A percentile compares a stretch with the other conserved stretches of the same genome.
phyloP scores from a whole-genome alignment of 2,888 invertebrate genomes.

The Leptura quadrifasciata region DNA sequence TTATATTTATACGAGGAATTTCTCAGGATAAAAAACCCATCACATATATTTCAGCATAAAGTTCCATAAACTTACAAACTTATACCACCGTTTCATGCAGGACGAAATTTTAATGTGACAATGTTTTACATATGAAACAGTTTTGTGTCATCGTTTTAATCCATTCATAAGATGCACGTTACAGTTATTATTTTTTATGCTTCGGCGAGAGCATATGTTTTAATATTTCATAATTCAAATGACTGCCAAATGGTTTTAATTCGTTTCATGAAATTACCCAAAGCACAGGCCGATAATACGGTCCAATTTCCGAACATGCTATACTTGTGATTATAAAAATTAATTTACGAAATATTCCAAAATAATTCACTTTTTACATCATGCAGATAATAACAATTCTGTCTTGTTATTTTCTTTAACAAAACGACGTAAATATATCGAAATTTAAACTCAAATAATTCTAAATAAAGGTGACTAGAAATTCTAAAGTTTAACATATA shows the following conservation, averaged over 20 bases:
- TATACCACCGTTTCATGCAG: not conserved
- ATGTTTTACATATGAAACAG: slow-evolving; percentile 3
- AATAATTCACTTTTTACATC: no score
- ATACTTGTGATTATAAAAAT: no score
- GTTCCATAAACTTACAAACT: not conserved
- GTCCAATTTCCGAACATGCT: no score
- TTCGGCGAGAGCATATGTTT: not conserved
- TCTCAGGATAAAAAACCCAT: no score
- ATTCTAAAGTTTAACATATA: no score
- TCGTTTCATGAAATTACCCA: not conserved
- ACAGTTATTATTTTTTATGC: not conserved
- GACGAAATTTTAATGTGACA: not conserved
- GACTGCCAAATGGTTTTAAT: not conserved
- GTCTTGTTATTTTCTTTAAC: no score
- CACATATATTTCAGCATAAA: not conserved
- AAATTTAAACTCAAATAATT: no score
- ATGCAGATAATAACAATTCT: no score
- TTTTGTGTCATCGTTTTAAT: not conserved
- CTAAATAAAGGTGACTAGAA: no score
- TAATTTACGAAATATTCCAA: no score
- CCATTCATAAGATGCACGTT: not conserved
- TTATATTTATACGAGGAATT: no score
- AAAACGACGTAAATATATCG: no score
- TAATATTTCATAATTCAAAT: not conserved
- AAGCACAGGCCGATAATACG: not conserved